Evolutionary conservation across 2,113 vertebrate species (phyloP), one percentile per base, ranked within the genome.

Genomic region (Burhinus bistriatus): DNA sequence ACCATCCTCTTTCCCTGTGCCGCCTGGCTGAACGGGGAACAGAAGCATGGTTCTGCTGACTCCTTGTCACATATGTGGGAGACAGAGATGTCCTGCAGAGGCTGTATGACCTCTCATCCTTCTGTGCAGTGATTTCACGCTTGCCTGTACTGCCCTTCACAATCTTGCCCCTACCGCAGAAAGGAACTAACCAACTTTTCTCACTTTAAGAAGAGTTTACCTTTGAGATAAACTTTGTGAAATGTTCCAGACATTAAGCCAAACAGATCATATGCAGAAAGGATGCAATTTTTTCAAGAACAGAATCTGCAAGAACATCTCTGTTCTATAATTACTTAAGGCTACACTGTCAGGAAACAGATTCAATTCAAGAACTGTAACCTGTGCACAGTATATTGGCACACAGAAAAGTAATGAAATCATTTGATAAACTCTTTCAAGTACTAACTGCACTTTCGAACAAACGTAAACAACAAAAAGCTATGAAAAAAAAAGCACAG

Each of bases 251-350:
- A 44, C 21, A 5, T 57, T 34, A 79, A 82, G 44, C 9, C 59
- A 59, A 81, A 75, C 2, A 49, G 66, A 62, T 85, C 38, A 38
- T 8, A 72, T 38, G 89, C 77, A 92, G 71, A 96, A 96, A 20
- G 77, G 83, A 92, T 45, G 40, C 30, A 68, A 29, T 77, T 81
- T 81, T 95, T 90, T 79, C 64, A 92, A 75, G 79, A 97, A 91
- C 8, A 95, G 96, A 96, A 93, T 77, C 75, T 90, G 68, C 45
- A 97, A 89, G 52, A 93, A 81, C 0, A 1, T 91, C 76, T 68
- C 57, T 72, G 49, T 88, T 88, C 54, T 96, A 58, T 82, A 86
- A 90, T 93, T 96, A 90, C 79, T 85, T 94, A 97, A 95, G 95
- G 79, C 87, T 89, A 87, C 47, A 36, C 45, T 58, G 70, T 83